A percentile compares a stretch with the other conserved stretches of the same genome.
Conservation (phyloP, 1,140 invertebrate genomes). For the Caenorhabditis inopinata region DNA sequence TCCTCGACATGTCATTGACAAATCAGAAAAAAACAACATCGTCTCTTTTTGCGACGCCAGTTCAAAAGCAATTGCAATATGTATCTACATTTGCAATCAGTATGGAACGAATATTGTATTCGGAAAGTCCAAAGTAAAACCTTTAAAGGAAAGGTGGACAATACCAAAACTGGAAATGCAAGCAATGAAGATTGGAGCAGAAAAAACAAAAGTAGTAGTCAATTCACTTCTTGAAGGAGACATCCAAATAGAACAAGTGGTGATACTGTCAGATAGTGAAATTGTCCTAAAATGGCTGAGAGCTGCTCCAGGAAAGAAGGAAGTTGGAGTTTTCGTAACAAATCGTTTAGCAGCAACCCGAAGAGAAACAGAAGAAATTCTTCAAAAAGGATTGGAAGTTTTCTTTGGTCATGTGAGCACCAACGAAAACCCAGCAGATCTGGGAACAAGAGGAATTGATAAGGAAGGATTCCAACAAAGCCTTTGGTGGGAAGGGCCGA, state of each 20-base stretch:
- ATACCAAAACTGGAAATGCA: slow-evolving; percentile 31
- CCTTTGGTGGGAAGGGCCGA: not conserved
- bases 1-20: not conserved
- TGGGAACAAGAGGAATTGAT: not conserved
- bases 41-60: too few species aligned
- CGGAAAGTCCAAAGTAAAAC: not conserved
- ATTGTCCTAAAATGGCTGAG: slow-evolving; percentile 3
- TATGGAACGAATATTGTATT: not conserved
- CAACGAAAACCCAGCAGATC: not conserved
- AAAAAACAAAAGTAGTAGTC: not conserved
- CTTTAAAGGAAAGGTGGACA: not conserved
- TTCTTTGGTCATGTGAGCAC: not conserved
- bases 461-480: not conserved
- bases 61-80: too few species aligned
- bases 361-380: not conserved
- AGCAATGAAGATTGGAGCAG: not conserved
- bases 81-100: not conserved
- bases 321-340: not conserved
- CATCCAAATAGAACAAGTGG: not conserved
- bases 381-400: not conserved
- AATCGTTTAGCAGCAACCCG: not conserved
- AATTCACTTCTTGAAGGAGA: not conserved
- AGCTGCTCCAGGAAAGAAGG: not conserved
- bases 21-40: too few species aligned
- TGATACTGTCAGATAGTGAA: not conserved